Evolutionary conservation across 2,888 invertebrate species (phyloP).

Genomic region (Strigamia crassipes): DNA sequence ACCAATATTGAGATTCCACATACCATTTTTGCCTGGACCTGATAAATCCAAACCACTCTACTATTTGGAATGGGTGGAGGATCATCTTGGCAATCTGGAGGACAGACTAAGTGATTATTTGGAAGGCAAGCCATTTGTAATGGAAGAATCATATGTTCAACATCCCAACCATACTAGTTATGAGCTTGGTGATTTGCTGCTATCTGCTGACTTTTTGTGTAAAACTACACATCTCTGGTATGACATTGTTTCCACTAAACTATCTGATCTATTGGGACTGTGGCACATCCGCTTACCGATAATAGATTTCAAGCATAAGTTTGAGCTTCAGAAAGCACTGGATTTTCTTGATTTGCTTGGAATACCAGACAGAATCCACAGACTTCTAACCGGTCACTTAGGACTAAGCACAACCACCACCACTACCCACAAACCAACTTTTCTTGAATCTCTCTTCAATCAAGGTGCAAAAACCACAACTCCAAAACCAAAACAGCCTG

Average conservation of each 20-base stretch:
- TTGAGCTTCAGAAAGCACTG: not conserved
- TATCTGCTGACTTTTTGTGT: not conserved
- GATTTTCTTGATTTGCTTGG: slow-evolving; percentile 20
- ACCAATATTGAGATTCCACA: not conserved
- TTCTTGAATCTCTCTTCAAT: not conserved
- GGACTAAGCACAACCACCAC: not conserved
- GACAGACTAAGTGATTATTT: not conserved
- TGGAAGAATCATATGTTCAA: not conserved
- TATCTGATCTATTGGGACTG: not conserved
- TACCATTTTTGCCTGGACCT: slow-evolving; percentile 6
- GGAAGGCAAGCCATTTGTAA: not conserved
- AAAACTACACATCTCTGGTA: not conserved
- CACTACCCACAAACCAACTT: not conserved
- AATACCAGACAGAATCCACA: not conserved
- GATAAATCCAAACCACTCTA: slow-evolving; percentile 2
- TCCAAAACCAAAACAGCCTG: not conserved
- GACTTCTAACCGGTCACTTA: not conserved
- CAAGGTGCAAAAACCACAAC: not conserved
- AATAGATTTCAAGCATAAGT: not conserved
- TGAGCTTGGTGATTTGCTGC: not conserved
- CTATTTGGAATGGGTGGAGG: not conserved
- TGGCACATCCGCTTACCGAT: slow-evolving; percentile 12
- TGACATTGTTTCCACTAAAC: not conserved
- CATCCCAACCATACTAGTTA: not conserved
- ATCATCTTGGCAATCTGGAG: not conserved